Base-by-base conservation (phyloP, 2,888 invertebrate species). In the Kryphioiulus occultus region DNA sequence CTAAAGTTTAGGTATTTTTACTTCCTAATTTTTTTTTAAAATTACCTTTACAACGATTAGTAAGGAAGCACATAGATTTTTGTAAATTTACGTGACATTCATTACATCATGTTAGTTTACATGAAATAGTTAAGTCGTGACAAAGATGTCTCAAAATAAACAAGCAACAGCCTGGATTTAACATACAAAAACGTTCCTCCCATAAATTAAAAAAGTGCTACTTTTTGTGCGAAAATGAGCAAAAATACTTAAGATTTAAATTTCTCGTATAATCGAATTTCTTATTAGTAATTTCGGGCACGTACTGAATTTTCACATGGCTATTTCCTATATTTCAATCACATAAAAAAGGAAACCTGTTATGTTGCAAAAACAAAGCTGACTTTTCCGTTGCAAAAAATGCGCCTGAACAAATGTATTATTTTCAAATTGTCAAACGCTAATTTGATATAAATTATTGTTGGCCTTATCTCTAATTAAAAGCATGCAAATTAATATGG, bases 321-420 rank as follows among this genome's bases (percentile, higher is more conserved):
- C 15, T 78, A 78, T 78, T 78, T 78, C 78, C 78, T 78, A 78
- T 78, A 78, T 78, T 78, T 78, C 78, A 78, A 78, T 78, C 78
- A 78, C 30, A 22, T 68, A 68, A 68, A 78, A 78, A 78, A 19
- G n/a, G 15, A 32, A 78, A 78, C 78, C 30, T 78, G 78, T 17
- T 30, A 78, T 5, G 30, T 32, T 78, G 30, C 15, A 30, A 78
- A 30, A 78, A 78, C 78, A 78, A 78, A 17, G 4, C 30, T 78
- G 78, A 3, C 26, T 68, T 26, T 1, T 1, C 15, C 26, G n/a
- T 12, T 12, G 17, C 17, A 78, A 78, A 78, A 78, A 17, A 30
- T 5, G 26, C 15, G 30, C 3, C 30, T 78, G 10, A 30, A 26
- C 78, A 78, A 78, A 78, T 17, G 30, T 78, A 17, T 78, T 30